phyloP scores from a whole-genome alignment of 2,797 vertebrate genomes.

The Dendrocincla fuliginosa region DNA sequence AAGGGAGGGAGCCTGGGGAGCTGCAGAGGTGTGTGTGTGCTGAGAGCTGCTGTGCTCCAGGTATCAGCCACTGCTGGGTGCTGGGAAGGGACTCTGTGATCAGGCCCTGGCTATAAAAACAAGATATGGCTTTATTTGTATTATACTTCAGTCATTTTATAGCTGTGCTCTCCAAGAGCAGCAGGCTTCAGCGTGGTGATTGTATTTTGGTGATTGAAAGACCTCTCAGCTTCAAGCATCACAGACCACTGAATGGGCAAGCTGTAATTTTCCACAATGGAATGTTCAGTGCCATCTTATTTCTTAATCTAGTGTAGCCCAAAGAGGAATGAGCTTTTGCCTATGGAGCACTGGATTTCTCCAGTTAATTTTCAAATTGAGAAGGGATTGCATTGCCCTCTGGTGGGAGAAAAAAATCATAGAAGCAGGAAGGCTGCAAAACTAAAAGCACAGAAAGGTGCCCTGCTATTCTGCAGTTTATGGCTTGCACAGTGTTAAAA shows the following conservation, averaged over 20 bases:
- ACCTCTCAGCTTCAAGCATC: slow-evolving; percentile 42
- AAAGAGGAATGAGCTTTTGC: neutral
- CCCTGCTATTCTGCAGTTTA: neutral
- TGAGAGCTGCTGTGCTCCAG: neutral
- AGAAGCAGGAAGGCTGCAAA: neutral
- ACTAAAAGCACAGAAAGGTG: neutral
- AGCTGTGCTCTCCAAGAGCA: slow-evolving; percentile 18
- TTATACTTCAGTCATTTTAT: slow-evolving; percentile 20
- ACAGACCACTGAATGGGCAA: slow-evolving; percentile 24
- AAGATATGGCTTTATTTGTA: slow-evolving; percentile 3
- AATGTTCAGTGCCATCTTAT: slow-evolving; percentile 14
- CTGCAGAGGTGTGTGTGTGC: neutral
- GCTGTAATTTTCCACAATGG: slow-evolving; percentile 21
- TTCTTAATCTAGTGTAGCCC: neutral
- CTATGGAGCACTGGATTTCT: neutral
- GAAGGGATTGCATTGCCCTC: slow-evolving; percentile 66
- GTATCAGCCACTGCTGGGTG: neutral
- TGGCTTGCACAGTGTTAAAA: neutral
- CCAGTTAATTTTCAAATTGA: slow-evolving; percentile 1
- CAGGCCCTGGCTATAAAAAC: neutral
- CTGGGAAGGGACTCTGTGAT: neutral
- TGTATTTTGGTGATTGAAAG: slow-evolving; percentile 43
- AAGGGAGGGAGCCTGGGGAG: neutral
- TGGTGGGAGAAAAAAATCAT: slow-evolving; percentile 52
- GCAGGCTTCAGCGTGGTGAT: neutral